Percentiles rank a stretch among this genome's conserved stretches.
Conservation (phyloP, 2,888 invertebrate species). For the Tanypteryx hageni region DNA sequence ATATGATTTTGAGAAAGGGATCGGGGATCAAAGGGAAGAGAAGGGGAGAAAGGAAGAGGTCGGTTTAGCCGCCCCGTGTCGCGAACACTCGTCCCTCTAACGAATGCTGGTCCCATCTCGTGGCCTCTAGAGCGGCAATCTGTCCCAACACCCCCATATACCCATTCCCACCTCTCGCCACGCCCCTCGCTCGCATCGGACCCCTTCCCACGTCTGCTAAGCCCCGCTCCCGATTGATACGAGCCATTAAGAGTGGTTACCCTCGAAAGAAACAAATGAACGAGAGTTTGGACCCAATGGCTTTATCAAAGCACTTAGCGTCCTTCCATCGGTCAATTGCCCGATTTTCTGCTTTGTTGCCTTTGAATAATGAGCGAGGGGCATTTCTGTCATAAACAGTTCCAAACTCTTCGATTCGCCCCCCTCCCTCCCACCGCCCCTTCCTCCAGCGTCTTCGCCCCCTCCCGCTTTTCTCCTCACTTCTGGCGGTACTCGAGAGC, state of each 20-base stretch:
- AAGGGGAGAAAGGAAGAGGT: neutral
- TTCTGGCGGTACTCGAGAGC: neutral
- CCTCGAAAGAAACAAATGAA: neutral
- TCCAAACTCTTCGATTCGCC: neutral
- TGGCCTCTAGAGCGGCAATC: no score
- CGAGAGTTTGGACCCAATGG: neutral
- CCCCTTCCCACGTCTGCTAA: neutral
- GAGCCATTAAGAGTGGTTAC: neutral
- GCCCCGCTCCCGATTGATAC: neutral
- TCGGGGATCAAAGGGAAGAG: neutral
- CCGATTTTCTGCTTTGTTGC: slow-evolving; percentile 1
- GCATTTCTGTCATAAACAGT: neutral
- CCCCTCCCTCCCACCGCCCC: neutral
- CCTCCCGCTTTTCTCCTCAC: neutral
- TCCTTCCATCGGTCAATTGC: slow-evolving; percentile 5
- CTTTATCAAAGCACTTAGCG: slow-evolving; percentile 3
- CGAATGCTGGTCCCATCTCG: neutral
- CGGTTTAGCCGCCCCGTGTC: no score
- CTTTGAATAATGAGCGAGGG: neutral
- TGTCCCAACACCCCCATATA: neutral
- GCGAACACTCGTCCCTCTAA: neutral
- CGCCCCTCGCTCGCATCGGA: neutral
- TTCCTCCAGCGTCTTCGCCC: neutral
- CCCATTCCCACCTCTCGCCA: no score
- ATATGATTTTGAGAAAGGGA: no score